These are phyloP conservation scores for Erethizon dorsatum DNA, from an alignment of 2,797 vertebrate species.

Conservation along the genomic window DNA sequence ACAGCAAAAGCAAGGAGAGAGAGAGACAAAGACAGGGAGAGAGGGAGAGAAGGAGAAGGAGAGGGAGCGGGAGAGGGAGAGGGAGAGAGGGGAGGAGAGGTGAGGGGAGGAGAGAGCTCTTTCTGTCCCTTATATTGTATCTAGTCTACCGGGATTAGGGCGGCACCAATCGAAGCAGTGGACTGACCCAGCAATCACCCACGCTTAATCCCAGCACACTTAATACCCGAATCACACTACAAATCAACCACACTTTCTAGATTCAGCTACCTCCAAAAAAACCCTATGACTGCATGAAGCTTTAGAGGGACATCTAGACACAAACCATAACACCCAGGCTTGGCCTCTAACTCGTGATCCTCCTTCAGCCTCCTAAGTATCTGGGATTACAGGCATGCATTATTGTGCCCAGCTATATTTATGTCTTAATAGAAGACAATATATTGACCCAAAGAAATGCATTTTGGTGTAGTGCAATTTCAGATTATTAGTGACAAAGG, in stretches of 20 bases:
- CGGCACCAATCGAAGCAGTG: too few species aligned
- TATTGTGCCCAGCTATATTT: background rate
- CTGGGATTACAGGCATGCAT: background rate
- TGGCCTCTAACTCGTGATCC: background rate
- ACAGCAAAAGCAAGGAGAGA: too few species aligned
- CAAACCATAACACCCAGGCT: too few species aligned
- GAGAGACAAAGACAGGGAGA: too few species aligned
- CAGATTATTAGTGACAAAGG: constrained; percentile 2
- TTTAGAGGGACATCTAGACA: background rate
- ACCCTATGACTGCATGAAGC: background rate
- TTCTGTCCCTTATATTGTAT: background rate
- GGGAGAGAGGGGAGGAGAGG: too few species aligned
- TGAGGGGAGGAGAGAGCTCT: too few species aligned
- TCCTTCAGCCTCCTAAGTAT: background rate
- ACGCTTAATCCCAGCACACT: background rate
- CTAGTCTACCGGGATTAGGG: background rate
- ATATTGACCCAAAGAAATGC: background rate
- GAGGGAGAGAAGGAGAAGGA: background rate
- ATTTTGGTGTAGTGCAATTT: constrained; percentile 39
- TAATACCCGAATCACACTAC: background rate
- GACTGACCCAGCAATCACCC: background rate
- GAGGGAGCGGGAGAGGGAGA: background rate
- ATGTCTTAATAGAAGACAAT: constrained; percentile 35
- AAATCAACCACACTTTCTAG: background rate
- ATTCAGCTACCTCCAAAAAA: background rate